Percentiles rank a stretch among this genome's conserved stretches.
These are phyloP conservation scores for Spilogale gracilis DNA, from an alignment of 2,113 vertebrate genomes.

Conservation along the genomic window DNA sequence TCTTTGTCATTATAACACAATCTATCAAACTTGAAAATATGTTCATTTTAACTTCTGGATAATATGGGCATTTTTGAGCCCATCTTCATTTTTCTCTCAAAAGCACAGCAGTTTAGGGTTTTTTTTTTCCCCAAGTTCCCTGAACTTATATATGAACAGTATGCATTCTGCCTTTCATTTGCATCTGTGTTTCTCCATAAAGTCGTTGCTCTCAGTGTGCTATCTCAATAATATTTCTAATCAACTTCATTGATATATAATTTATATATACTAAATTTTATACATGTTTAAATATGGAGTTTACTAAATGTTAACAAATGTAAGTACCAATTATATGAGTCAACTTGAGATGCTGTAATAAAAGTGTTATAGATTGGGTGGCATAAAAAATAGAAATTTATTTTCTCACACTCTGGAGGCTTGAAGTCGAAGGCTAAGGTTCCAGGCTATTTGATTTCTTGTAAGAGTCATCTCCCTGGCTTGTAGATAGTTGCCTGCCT, in stretches of 20 bases:
- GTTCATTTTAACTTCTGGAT: not conserved
- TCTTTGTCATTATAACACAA: not conserved
- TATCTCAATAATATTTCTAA: not conserved
- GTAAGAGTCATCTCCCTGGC: not conserved
- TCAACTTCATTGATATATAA: not conserved
- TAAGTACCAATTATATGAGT: not conserved
- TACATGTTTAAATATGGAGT: not conserved
- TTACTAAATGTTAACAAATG: not conserved
- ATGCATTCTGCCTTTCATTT: not conserved
- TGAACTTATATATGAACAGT: not conserved
- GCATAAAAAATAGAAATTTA: not conserved
- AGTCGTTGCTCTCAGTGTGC: not conserved
- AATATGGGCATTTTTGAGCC: not conserved
- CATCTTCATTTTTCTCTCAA: not conserved
- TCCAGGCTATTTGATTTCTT: not conserved
- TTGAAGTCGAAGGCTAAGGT: not conserved
- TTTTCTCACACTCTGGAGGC: not conserved
- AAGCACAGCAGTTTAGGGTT: not conserved
- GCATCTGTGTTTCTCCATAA: not conserved
- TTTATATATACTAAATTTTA: not conserved
- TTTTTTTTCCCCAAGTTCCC: not conserved
- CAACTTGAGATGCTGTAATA: not conserved
- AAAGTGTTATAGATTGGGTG: not conserved
- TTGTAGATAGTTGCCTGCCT: not conserved
- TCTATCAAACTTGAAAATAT: not conserved